A percentile compares a stretch with the other conserved stretches of the same genome.
These are phyloP conservation scores for Campoletis raptor DNA, from an alignment of 2,888 invertebrate genomes.

Conservation along the genomic window DNA sequence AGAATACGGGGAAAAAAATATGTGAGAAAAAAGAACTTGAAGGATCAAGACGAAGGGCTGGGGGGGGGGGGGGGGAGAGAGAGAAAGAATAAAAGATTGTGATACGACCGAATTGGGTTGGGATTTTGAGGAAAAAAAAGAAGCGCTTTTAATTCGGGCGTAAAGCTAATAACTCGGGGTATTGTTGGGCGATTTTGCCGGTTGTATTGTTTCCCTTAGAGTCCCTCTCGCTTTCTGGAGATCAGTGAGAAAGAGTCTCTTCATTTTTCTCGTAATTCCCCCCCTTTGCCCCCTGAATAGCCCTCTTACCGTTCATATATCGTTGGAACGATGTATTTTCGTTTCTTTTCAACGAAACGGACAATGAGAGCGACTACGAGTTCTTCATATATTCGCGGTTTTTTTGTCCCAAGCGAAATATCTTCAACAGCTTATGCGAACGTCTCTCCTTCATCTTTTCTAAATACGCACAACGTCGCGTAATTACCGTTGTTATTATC, in stretches of 20 bases:
- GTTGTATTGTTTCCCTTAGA: constrained; percentile 82
- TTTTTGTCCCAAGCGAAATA: constrained; percentile 45
- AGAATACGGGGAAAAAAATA: not conserved
- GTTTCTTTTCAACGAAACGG: constrained; percentile 78
- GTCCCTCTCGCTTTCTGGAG: constrained; percentile 66
- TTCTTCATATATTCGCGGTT: constrained; percentile 69
- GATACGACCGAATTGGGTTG: constrained; percentile 43
- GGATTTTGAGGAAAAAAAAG: constrained; percentile 59
- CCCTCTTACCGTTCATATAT: not conserved
- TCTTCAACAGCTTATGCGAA: not conserved
- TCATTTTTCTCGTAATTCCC: constrained; percentile 30
- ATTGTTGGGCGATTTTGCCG: constrained; percentile 79
- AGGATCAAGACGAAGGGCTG: constrained; percentile 23
- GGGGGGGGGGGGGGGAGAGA: constrained; percentile 43
- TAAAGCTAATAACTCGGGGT: constrained; percentile 83
- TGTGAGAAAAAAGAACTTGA: constrained; percentile 37
- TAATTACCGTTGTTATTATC: constrained; percentile 78
- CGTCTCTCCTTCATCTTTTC: not conserved
- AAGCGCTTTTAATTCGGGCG: constrained; percentile 81
- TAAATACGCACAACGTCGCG: constrained; percentile 70
- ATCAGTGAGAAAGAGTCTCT: constrained; percentile 41
- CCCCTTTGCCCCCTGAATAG: constrained; percentile 10
- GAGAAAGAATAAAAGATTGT: constrained; percentile 45
- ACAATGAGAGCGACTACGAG: constrained; percentile 80
- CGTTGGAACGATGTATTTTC: constrained; percentile 59